Evolutionary conservation across 2,113 vertebrate species (phyloP), one percentile per base, ranked within the genome.

Genomic region (Scomber colias): DNA sequence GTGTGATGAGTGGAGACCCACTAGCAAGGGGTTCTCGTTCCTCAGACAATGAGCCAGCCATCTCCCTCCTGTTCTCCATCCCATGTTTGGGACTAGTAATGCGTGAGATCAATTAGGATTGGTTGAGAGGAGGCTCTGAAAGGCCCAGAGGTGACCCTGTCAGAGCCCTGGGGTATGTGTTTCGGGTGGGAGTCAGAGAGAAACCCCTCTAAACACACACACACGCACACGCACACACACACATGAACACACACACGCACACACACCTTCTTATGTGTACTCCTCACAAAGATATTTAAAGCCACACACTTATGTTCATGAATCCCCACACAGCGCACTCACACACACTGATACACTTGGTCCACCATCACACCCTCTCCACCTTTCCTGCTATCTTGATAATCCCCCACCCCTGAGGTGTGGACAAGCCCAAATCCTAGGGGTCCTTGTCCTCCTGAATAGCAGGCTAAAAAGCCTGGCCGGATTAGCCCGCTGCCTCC

Each of bases 361-460:
- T 64, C 77, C 70, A 68, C 71, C 59, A 83, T 94, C 91, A 92
- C 92, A 95, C 92, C 92, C 85, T 93, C 91, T 88, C 78, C 81
- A 89, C 76, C 74, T 82, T 86, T 83, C 79, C 81, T 90, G 81
- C 90, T 87, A 84, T 86, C 87, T 79, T 87, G 79, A 79, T 95
- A 95, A 95, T 95, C 94, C 92, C 63, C 87, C 84, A 88, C 84
- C 92, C 92, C 94, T 92, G 91, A 94, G 92, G 93, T 94, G 89
- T 88, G 88, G 90, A 95, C 95, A 93, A 93, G 90, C 92, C 90
- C 78, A 88, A 90, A 93, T 92, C 92, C 91, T 90, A 54, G 81
- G 89, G 86, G 89, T 93, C 88, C 91, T 92, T 91, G 92, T 93
- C 91, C 75, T 90, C 73, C 80, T 92, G 87, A 93, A 93, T 93